Percentiles rank a stretch among this genome's conserved stretches.
These are phyloP conservation scores for Actenoides hombroni DNA, from an alignment of 2,113 vertebrate species.

Conservation along the genomic window DNA sequence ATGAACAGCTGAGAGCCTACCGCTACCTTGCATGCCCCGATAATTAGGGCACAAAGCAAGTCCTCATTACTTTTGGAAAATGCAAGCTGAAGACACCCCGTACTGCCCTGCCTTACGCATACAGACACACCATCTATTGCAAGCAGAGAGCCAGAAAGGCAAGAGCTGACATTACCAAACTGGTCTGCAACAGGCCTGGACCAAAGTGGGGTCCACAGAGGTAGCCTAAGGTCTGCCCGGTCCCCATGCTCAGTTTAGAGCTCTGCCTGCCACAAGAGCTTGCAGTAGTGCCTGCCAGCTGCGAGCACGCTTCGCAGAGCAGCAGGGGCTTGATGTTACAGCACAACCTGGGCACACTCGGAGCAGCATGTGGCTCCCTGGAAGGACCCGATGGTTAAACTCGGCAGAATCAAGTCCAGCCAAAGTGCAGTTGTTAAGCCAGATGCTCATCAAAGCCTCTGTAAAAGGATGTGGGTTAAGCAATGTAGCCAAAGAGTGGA, in stretches of 20 bases:
- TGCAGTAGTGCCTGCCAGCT: neutral
- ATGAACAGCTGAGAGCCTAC: neutral
- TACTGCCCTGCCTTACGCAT: neutral
- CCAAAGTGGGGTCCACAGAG: neutral
- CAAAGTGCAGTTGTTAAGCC: neutral
- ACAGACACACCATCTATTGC: accelerated
- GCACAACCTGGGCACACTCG: neutral
- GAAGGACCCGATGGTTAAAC: neutral
- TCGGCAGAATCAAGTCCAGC: neutral
- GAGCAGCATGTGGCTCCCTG: neutral
- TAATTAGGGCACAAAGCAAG: neutral
- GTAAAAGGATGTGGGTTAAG: neutral
- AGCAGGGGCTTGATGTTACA: neutral
- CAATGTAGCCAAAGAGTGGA: neutral
- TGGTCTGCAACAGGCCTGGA: neutral
- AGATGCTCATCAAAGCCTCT: neutral
- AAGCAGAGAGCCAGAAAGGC: neutral
- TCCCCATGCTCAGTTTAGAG: neutral
- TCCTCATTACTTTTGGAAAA: neutral
- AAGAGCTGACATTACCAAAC: neutral
- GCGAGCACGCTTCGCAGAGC: neutral
- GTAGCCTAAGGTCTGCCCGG: neutral
- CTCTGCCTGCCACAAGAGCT: neutral
- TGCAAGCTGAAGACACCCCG: neutral
- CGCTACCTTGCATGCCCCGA: neutral